phyloP scores from a whole-genome alignment of 1,140 invertebrate genomes.

The Pseudomyrmex cubaensis region DNA sequence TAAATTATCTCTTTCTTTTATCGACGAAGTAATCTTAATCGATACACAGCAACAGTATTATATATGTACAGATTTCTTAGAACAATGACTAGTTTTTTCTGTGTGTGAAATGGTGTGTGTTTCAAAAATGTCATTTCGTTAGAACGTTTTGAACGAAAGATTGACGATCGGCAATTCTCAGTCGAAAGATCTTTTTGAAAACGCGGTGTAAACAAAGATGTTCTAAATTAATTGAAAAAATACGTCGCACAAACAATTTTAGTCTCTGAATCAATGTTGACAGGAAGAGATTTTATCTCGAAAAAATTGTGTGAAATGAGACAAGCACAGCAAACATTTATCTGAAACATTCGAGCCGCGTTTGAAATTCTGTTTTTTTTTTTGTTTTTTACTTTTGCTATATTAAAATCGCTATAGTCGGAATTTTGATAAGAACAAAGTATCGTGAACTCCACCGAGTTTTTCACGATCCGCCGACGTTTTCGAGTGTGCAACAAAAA shows the following conservation, averaged over 20 bases:
- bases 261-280: background rate
- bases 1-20: conserved; percentile 17
- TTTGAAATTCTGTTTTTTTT: conserved; percentile 16
- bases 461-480: conserved; percentile 47
- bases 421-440: conserved; percentile 14
- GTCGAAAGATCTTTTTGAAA: background rate
- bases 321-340: conserved; percentile 5
- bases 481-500: conserved; percentile 12
- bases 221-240: background rate
- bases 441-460: conserved; percentile 28
- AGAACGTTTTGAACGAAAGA: background rate
- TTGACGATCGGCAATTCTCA: background rate
- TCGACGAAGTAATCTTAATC: conserved; percentile 58
- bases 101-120: conserved; percentile 12
- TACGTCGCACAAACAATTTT: background rate
- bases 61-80: conserved; percentile 73
- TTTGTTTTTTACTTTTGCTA: conserved; percentile 31
- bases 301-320: conserved; percentile 14
- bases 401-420: conserved; percentile 41
- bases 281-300: background rate
- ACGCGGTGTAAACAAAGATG: background rate
- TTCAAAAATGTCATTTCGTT: conserved; percentile 3
- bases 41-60: conserved; percentile 65
- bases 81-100: conserved; percentile 68
- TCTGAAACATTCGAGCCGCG: background rate